A percentile compares a stretch with the other conserved stretches of the same genome.
Evolutionary conservation across 2,113 vertebrate genomes (phyloP).

Genomic region (Casuarius casuarius): DNA sequence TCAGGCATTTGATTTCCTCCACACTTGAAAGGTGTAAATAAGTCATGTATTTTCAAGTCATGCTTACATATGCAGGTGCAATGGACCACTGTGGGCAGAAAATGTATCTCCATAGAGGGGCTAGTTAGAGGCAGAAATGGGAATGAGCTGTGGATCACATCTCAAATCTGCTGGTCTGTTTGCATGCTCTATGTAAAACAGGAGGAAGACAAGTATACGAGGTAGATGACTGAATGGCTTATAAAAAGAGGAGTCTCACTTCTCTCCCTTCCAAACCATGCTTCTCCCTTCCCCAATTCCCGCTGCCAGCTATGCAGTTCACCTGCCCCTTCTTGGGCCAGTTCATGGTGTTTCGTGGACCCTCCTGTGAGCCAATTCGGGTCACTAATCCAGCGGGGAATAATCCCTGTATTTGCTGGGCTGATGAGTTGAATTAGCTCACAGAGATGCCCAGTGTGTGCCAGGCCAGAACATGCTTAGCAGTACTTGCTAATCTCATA

Average conservation of each 20-base stretch:
- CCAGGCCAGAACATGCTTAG: not conserved
- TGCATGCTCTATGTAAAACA: not conserved
- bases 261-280: not conserved
- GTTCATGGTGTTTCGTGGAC: not conserved
- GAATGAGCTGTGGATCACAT: not conserved
- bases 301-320: not conserved
- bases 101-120: not conserved
- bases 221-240: not conserved
- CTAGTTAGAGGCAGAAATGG: not conserved
- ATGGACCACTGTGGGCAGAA: not conserved
- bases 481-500: not conserved
- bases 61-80: not conserved
- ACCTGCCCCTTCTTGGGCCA: not conserved
- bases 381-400: not conserved
- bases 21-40: not conserved
- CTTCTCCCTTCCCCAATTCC: not conserved
- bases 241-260: not conserved
- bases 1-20: constrained; percentile 30
- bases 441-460: accelerated
- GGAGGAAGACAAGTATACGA: not conserved
- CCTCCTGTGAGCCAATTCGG: not conserved
- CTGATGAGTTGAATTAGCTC: not conserved
- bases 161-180: not conserved
- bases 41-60: constrained; percentile 23
- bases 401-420: not conserved